Conservation (phyloP, 2,113 vertebrate genomes). For the Numenius arquata region DNA sequence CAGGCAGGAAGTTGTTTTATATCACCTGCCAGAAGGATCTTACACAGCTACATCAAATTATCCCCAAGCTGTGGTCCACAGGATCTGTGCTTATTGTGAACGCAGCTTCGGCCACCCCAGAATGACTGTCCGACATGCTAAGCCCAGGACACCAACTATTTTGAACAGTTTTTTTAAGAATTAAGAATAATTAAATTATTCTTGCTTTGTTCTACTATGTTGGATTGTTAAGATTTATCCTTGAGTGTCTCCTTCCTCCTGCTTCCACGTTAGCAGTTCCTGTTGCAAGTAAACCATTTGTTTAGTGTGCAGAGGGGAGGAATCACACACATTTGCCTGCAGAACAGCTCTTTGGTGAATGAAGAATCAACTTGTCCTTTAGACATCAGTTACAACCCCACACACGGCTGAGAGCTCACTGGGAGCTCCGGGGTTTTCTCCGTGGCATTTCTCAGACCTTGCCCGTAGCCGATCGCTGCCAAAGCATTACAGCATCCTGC, state of each 20-base stretch:
- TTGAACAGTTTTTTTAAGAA: not conserved
- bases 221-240: not conserved
- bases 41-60: not conserved
- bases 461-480: not conserved
- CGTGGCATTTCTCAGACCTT: not conserved
- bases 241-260: not conserved
- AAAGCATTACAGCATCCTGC: not conserved
- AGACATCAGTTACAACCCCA: not conserved
- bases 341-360: not conserved
- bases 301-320: not conserved
- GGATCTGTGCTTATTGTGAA: not conserved
- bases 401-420: not conserved
- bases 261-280: not conserved
- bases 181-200: not conserved
- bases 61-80: not conserved
- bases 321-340: not conserved
- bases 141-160: not conserved
- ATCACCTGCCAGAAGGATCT: not conserved
- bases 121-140: rapidly evolving
- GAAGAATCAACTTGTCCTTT: not conserved
- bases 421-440: not conserved
- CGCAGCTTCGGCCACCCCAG: not conserved
- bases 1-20: not conserved
- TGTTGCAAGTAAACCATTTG: not conserved
- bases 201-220: not conserved